phyloP scores from a whole-genome alignment of 2,113 vertebrate genomes.

The Pao palembangensis region DNA sequence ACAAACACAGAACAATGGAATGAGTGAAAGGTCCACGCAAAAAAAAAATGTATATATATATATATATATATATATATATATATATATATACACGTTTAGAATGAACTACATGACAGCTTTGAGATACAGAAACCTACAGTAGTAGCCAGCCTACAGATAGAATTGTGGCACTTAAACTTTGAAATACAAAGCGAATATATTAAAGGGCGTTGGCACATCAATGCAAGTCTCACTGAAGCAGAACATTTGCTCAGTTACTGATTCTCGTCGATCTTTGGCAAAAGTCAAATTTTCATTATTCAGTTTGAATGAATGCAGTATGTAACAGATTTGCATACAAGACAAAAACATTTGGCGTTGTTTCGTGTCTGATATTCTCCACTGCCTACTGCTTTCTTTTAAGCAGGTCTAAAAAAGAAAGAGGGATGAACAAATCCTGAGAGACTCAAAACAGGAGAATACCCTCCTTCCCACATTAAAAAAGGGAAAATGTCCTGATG shows the following conservation, averaged over 20 bases:
- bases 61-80: no score
- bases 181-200: constrained; percentile 71
- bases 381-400: neutral
- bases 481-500: constrained; percentile 13
- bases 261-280: constrained; percentile 47
- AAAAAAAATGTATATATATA: no score
- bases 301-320: constrained; percentile 51
- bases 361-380: constrained; percentile 7
- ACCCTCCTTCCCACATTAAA: constrained; percentile 37
- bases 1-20: constrained; percentile 36
- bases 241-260: constrained; percentile 21
- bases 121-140: constrained; percentile 34
- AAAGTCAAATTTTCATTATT: constrained; percentile 45
- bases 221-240: constrained; percentile 29
- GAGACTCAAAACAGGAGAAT: constrained; percentile 41
- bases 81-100: constrained; percentile 50
- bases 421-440: neutral
- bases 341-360: constrained; percentile 19
- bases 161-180: constrained; percentile 53
- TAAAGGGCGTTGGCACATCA: constrained; percentile 48
- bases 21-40: constrained; percentile 38
- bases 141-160: constrained; percentile 46
- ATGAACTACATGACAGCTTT: constrained; percentile 36
- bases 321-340: constrained; percentile 43
- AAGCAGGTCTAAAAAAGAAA: constrained; percentile 1